Percentiles rank a stretch among this genome's conserved stretches.
Evolutionary conservation across 2,113 vertebrate species (phyloP).

Genomic region (Phasianus colchicus): DNA sequence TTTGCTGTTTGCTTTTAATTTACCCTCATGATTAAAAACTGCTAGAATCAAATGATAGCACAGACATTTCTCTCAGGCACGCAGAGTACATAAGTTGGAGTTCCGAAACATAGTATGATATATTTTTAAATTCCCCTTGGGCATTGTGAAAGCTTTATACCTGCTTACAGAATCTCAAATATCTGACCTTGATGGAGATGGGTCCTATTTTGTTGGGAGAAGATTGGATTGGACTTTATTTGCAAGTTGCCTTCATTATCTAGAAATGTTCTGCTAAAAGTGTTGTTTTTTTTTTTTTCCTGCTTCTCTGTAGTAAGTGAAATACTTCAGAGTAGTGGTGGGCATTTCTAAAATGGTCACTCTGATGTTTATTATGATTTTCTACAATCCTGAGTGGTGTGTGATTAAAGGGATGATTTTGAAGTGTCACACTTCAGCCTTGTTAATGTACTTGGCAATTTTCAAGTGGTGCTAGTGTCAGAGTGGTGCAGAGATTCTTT

Average conservation of each 20-base stretch:
- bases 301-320: neutral
- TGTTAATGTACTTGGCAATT: conserved; percentile 35
- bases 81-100: neutral
- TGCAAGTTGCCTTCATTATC: neutral
- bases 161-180: neutral
- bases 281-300: neutral
- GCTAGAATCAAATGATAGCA: neutral
- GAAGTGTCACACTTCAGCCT: neutral
- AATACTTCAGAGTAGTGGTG: neutral
- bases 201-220: neutral
- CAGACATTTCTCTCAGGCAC: neutral
- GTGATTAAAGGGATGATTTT: conserved; percentile 48
- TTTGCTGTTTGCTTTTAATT: neutral
- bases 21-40: neutral
- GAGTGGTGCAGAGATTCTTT: neutral
- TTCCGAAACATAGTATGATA: neutral
- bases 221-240: neutral
- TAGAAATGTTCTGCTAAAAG: neutral
- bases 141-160: neutral
- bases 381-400: neutral
- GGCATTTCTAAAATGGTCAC: conserved; percentile 11
- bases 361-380: conserved; percentile 18
- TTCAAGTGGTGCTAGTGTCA: neutral
- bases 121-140: neutral
- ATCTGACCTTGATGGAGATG: neutral